Base-by-base conservation (phyloP, 2,113 vertebrate genomes). In the Cyrtonyx montezumae region DNA sequence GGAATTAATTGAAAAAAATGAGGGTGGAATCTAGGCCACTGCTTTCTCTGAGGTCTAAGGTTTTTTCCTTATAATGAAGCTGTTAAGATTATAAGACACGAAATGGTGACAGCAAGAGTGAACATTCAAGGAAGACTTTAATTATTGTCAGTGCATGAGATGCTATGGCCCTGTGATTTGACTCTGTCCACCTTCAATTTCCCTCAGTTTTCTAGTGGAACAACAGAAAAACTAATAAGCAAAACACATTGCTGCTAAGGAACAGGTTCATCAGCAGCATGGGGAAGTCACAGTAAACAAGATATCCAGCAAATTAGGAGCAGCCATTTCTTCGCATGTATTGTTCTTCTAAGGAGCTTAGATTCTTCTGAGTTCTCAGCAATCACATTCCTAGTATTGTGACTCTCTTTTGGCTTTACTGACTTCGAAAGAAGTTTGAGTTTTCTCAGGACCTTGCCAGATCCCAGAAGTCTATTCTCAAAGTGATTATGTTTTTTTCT, bases 181-280 rank as follows among this genome's bases (percentile, higher is more conserved):
- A 55, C 8, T 79, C 40, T 34, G n/a, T 42, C 26, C 23, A 53
- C 23, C 46, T 87, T 56, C 22, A 77, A 70, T 19, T 10, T 11
- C 4, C 66, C 45, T 63, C 1, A 0, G 9, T 20, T 79, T 88
- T 83, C 46, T 66, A 28, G 12, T 89, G 34, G 17, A 94, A 58
- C 23, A 69, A 7, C 34, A 19, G 71, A 25, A 87, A 71, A 94
- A 25, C 23, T 56, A 68, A 51, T 45, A 83, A 69, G 58, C 4
- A 13, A 87, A 68, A 80, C 74, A 43, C 28, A 68, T 68, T 78
- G 46, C 95, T 94, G 68, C 76, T 85, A 78, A 88, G 79, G 63
- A 92, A 63, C 42, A 90, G 32, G 17, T 22, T 84, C 59, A 85
- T 79, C 46, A 74, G 6, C 55, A 88, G 45, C 37, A 68, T 51